Conservation (phyloP, 2,797 vertebrate genomes). For the Brachymystax lenok region DNA sequence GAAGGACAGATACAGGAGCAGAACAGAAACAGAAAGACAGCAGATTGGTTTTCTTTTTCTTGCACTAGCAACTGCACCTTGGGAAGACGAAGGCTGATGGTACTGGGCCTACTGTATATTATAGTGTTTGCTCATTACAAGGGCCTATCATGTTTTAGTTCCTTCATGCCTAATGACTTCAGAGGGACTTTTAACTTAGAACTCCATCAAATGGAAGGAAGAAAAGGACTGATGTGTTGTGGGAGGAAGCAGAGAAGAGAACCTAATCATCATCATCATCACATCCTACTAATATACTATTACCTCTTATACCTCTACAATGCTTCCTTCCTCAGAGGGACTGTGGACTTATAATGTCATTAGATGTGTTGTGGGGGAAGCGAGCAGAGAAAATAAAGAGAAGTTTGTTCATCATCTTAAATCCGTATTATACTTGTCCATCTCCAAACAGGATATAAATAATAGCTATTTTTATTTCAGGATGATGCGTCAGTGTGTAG, state of each 20-base stretch:
- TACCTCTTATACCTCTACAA: too few relatives aligned
- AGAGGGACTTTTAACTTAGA: too few relatives aligned
- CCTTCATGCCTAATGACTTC: too few relatives aligned
- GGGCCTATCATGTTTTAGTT: not conserved
- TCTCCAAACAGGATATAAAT: conserved; percentile 56
- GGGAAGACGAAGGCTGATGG: not conserved
- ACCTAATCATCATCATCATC: not conserved
- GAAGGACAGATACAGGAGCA: not conserved
- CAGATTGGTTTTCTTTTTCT: not conserved
- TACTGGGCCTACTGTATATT: not conserved
- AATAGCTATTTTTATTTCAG: conserved; percentile 64
- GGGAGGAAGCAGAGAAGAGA: not conserved
- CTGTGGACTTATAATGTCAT: too few relatives aligned
- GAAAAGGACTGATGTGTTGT: not conserved
- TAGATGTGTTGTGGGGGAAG: not conserved
- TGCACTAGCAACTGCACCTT: not conserved
- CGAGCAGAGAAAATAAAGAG: not conserved
- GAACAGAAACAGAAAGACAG: not conserved
- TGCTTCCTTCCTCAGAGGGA: too few relatives aligned
- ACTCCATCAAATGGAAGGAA: too few relatives aligned
- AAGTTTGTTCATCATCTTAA: not conserved
- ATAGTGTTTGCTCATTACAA: not conserved
- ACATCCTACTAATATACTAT: not conserved
- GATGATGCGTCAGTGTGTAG: conserved; percentile 61
- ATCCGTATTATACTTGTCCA: conserved; percentile 47